These are phyloP conservation scores for Yasuhikotakia modesta DNA, from an alignment of 2,797 vertebrate genomes.

Conservation along the genomic window DNA sequence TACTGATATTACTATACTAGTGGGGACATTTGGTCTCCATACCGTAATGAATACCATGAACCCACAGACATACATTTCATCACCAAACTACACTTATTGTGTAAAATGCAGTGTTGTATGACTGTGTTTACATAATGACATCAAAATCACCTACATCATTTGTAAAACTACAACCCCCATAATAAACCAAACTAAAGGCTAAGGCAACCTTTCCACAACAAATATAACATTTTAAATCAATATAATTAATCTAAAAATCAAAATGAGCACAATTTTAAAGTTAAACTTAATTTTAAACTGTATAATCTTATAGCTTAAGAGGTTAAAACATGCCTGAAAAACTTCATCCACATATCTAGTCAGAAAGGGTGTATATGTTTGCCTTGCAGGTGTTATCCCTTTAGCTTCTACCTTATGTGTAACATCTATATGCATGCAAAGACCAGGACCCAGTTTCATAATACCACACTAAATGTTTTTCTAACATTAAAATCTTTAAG, in stretches of 20 bases:
- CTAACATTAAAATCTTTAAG: too few species aligned
- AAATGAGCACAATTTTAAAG: not conserved
- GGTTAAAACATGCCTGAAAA: not conserved
- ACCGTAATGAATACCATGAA: too few species aligned
- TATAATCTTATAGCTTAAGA: too few species aligned
- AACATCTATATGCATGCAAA: conserved; percentile 25
- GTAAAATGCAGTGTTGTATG: not conserved
- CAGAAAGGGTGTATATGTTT: conserved; percentile 4
- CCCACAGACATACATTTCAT: too few species aligned
- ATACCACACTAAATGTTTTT: conserved; percentile 6
- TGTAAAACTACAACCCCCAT: too few species aligned
- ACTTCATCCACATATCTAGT: not conserved
- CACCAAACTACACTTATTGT: too few species aligned
- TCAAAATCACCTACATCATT: not conserved
- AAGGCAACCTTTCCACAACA: not conserved
- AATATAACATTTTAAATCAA: not conserved
- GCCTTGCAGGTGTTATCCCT: conserved; percentile 11
- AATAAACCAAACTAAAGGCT: too few species aligned
- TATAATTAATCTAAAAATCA: not conserved
- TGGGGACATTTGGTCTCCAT: too few species aligned
- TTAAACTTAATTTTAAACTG: too few species aligned
- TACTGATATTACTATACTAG: too few species aligned
- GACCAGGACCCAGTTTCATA: not conserved
- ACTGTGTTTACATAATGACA: not conserved
- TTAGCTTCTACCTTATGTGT: not conserved